Base-by-base conservation (phyloP, 2,797 vertebrate genomes). In the Lutjanus argentimaculatus region DNA sequence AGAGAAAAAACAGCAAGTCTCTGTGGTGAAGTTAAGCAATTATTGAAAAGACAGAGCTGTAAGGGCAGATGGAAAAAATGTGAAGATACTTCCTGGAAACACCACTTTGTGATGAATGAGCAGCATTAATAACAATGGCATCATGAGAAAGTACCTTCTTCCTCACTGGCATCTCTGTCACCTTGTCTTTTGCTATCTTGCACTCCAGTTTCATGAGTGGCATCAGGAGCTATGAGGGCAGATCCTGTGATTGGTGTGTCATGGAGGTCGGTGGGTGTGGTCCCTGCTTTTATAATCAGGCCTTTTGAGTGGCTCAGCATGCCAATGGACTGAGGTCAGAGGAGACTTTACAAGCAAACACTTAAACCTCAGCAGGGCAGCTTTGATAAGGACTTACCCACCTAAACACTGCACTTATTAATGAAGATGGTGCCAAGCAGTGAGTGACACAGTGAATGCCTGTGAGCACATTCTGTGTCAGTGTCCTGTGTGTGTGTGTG, bases 281-380 rank as follows among this genome's bases (percentile, higher is more conserved):
- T 87, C 74, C 67, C 74, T 67, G 66, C 67, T 67, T 83, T 81
- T 85, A 79, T 90, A 91, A 91, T 91, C 79, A 73, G 88, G 53
- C 49, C 79, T 75, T 73, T 67, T 89, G 87, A 93, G 87, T 89
- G 83, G 84, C 86, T 82, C 78, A 88, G 82, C 90, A 89, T 95
- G 87, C 91, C 89, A 75, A 22, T 46, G 59, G 67, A 73, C 86
- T 89, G 91, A 94, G 89, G 92, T 95, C 93, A 94, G 85, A 81
- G 66, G 58, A 90, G 52, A 87, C 88, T 83, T 90, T 81, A 92
- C 85, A 74, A 83, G 79, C 77, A 90, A 83, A 86, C 89, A 82
- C 80, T 84, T 88, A 52, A 83, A 81, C 74, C 85, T 88, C 83
- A 90, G 87, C 75, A 85, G 84, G 81, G 51, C 70, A 80, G 79